Percentiles rank a stretch among this genome's conserved stretches.
phyloP scores from a whole-genome alignment of 2,888 invertebrate species.

The Rotaria socialis region DNA sequence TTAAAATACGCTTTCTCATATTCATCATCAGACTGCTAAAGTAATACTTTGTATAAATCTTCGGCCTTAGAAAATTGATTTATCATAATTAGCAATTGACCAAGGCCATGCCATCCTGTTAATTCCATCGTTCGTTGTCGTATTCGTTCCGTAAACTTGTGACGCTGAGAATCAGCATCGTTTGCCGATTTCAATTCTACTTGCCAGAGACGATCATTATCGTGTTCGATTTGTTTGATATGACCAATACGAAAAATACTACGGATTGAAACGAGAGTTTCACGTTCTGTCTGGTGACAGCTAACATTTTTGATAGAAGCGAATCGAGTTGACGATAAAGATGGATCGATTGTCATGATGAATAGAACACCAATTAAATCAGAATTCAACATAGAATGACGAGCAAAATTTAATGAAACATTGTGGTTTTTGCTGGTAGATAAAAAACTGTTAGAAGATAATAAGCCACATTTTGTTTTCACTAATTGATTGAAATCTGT shows the following conservation, averaged over 20 bases:
- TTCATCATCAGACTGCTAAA: too few species aligned
- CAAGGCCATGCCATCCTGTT: background rate
- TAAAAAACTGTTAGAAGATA: background rate
- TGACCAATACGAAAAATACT: constrained; percentile 8
- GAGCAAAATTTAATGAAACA: background rate
- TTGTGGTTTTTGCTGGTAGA: background rate
- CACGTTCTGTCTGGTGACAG: background rate
- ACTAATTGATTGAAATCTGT: background rate
- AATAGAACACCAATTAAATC: background rate
- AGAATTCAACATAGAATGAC: background rate
- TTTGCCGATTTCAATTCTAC: background rate
- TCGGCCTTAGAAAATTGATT: too few species aligned
- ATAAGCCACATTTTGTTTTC: background rate
- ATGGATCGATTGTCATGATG: background rate
- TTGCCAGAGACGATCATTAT: background rate
- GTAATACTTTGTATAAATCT: too few species aligned
- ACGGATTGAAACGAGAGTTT: background rate
- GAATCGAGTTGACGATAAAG: background rate
- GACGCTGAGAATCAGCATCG: background rate
- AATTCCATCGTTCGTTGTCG: background rate
- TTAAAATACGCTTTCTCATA: too few species aligned
- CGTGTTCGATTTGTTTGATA: background rate
- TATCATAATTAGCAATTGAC: too few species aligned
- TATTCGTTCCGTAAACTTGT: background rate
- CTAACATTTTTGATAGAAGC: background rate